phyloP scores from a whole-genome alignment of 2,797 vertebrate genomes.

The Bovichtus variegatus region DNA sequence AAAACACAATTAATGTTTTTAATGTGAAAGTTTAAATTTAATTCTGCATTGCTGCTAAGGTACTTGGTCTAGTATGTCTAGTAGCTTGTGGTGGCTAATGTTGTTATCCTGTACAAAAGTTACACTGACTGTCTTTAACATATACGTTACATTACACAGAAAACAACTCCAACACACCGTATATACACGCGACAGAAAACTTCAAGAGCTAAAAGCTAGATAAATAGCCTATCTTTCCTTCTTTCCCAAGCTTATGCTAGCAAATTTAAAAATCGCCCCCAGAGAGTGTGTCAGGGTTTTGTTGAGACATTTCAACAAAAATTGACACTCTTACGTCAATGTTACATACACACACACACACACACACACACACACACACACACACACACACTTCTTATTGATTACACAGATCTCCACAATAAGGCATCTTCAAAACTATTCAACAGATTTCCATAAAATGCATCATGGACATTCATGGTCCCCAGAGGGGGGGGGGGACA shows the following conservation, averaged over 20 bases:
- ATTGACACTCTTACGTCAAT: too few species aligned
- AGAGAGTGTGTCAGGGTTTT: not conserved
- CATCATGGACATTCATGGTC: not conserved
- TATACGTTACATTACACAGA: not conserved
- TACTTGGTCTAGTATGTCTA: too few species aligned
- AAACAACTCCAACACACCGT: not conserved
- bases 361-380: too few species aligned
- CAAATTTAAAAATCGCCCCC: not conserved
- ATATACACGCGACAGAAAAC: not conserved
- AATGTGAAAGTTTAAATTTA: not conserved
- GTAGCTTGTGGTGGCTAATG: not conserved
- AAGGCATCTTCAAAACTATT: not conserved
- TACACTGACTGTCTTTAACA: too few species aligned
- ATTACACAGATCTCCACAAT: not conserved
- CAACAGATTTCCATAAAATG: not conserved
- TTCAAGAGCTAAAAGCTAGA: not conserved
- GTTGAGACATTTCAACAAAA: not conserved
- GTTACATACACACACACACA: too few species aligned
- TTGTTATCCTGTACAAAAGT: not conserved
- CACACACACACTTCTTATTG: not conserved
- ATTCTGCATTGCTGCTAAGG: not conserved
- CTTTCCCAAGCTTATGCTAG: not conserved
- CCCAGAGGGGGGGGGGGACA: not conserved
- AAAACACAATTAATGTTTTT: not conserved
- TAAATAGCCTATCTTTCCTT: not conserved